Evolutionary conservation across 2,797 vertebrate genomes (phyloP).

Genomic region (Bucorvus abyssinicus): DNA sequence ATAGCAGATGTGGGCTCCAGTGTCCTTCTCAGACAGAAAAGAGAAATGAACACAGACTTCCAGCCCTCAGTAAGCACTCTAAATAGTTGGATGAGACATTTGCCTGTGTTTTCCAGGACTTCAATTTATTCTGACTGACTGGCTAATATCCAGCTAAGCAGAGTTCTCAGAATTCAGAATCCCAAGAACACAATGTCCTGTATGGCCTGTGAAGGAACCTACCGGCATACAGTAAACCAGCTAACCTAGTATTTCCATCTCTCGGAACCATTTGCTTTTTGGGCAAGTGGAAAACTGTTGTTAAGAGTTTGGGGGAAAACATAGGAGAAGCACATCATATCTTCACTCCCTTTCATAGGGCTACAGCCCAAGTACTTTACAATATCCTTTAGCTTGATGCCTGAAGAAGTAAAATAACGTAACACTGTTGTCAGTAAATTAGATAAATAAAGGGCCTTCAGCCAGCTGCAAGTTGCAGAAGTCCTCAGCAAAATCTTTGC

Average conservation of each 20-base stretch:
- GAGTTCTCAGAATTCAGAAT: neutral
- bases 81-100: neutral
- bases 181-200: neutral
- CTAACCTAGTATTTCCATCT: neutral
- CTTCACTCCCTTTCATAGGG: neutral
- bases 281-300: neutral
- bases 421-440: conserved; percentile 20
- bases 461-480: conserved; percentile 32
- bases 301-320: neutral
- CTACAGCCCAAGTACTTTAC: neutral
- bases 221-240: neutral
- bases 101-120: neutral
- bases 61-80: neutral
- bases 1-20: neutral
- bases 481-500: conserved; percentile 48
- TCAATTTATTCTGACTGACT: neutral
- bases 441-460: conserved; percentile 38
- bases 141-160: neutral
- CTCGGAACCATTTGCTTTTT: neutral
- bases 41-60: neutral
- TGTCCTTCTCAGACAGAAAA: neutral
- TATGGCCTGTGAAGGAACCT: neutral
- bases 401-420: conserved; percentile 25
- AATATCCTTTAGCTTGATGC: neutral
- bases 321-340: neutral